These are phyloP conservation scores for Hydrophis major DNA, from an alignment of 2,797 vertebrate species.

Conservation along the genomic window DNA sequence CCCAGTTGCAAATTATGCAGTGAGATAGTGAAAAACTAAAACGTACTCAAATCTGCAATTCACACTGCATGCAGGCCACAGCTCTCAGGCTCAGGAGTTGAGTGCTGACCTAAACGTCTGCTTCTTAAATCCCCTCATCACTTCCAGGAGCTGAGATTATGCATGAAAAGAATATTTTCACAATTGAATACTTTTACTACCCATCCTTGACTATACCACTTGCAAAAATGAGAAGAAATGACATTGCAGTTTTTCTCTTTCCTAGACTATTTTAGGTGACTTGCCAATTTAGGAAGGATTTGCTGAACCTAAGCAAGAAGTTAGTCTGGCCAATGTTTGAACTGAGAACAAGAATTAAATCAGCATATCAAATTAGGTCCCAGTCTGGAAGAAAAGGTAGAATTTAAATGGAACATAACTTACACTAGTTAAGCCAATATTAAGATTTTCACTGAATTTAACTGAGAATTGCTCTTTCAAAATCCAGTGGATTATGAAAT, in stretches of 20 bases:
- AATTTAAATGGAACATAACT: background rate
- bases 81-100: background rate
- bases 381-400: background rate
- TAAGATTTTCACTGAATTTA: background rate
- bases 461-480: background rate
- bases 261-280: background rate
- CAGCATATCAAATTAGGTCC: background rate
- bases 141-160: background rate
- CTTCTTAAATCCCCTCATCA: conserved; percentile 12
- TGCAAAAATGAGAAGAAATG: background rate
- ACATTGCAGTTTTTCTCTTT: background rate
- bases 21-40: background rate
- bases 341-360: background rate
- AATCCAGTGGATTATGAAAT: background rate
- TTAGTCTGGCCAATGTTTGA: background rate
- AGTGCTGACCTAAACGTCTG: background rate
- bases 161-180: background rate
- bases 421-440: background rate
- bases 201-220: background rate
- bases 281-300: background rate
- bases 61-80: no score
- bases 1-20: background rate
- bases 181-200: background rate
- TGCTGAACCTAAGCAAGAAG: background rate
- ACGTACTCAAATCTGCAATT: background rate